These are phyloP conservation scores for Macrosoma leucophasiata DNA, from an alignment of 2,888 invertebrate species.

Conservation along the genomic window DNA sequence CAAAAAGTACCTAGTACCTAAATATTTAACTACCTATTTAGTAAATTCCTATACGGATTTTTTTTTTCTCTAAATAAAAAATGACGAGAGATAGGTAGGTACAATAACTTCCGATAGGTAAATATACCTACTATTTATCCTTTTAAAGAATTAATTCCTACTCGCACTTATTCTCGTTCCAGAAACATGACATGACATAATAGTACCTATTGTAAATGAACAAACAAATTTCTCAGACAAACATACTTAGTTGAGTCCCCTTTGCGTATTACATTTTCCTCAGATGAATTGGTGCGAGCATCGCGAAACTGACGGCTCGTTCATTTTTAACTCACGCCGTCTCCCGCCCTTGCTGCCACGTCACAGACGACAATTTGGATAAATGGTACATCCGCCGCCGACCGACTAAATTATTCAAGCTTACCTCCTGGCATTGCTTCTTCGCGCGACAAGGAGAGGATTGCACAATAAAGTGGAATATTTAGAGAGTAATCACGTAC, in stretches of 20 bases:
- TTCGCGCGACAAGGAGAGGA: constrained; percentile 60
- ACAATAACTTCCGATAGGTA: no score
- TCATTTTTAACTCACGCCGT: constrained; percentile 60
- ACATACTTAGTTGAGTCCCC: constrained; percentile 37
- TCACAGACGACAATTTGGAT: constrained; percentile 64
- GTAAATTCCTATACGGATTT: no score
- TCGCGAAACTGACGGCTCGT: constrained; percentile 47
- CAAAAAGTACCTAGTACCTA: no score
- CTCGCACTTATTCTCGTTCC: no score
- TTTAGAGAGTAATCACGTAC: constrained; percentile 68
- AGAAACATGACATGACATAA: no score
- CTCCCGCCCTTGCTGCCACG: constrained; percentile 42
- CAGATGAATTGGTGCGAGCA: constrained; percentile 40
- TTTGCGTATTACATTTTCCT: constrained; percentile 33
- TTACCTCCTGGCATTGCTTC: constrained; percentile 49
- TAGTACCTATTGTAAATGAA: no score
- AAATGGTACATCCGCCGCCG: constrained; percentile 63
- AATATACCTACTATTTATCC: no score
- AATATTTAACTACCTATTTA: no score
- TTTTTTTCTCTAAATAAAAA: no score
- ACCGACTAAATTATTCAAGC: constrained; percentile 63
- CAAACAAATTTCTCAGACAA: constrained; percentile 34
- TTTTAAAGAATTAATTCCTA: no score
- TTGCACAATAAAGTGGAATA: constrained; percentile 68
- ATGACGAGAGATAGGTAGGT: no score